Evolutionary conservation across 2,113 vertebrate genomes (phyloP), one percentile per base, ranked within the genome.

Genomic region (Geococcyx californianus): DNA sequence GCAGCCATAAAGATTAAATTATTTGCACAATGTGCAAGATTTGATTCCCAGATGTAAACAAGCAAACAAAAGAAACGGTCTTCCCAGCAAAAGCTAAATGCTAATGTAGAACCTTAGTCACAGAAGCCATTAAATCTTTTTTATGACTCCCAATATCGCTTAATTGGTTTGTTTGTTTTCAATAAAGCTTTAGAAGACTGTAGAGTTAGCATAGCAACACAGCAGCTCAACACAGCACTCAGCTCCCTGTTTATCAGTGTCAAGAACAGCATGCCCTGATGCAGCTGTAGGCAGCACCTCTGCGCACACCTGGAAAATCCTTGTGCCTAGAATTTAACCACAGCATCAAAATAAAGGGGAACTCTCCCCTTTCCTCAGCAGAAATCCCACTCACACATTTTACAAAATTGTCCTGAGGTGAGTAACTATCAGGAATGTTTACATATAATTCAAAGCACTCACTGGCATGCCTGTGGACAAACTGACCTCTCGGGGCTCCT

Each of bases 111-210:
- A 68, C 31, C 56, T 70, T 54, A 47, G 68, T 66, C 76, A 34
- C 15, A 81, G 62, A 96, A 72, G 56, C 10, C 31, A 96, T 84
- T 96, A 88, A 90, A 96, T 36, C 84, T 21, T 92, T 91, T 96
- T 97, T 96, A 97, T 74, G 8, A 93, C 89, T 92, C 52, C 85
- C 49, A 82, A 9, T 95, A 94, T 93, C 95, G 95, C 73, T 95
- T 97, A 96, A 96, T 87, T 91, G 74, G 87, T 83, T 96, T 96
- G 75, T 21, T 97, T 97, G 47, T 54, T 95, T 86, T 90, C 95
- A 94, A 82, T 44, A 86, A 95, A 94, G 70, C 40, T 69, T 94
- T 96, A 94, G 24, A 49, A 14, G 52, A 25, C 75, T 93, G 90
- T 10, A 9, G 18, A 73, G 86, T 87, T 93, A 84, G 90, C 94